A percentile compares a stretch with the other conserved stretches of the same genome.
Conservation (phyloP, 2,797 vertebrate genomes). For the Meriones psammophilus region DNA sequence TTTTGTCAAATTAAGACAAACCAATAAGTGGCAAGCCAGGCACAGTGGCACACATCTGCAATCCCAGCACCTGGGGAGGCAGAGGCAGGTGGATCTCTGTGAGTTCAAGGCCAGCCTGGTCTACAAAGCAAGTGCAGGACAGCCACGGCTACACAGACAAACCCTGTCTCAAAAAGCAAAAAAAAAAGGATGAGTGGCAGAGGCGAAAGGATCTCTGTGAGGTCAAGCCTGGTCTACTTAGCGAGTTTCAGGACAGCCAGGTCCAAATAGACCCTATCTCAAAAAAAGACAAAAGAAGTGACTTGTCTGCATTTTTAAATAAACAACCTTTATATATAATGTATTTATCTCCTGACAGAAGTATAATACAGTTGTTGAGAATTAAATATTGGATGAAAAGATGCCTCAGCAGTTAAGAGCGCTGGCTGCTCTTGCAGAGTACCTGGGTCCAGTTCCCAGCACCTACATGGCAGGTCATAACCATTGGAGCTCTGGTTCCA, state of each 20-base stretch:
- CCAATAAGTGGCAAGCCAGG: too few relatives aligned
- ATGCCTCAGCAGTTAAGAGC: not conserved
- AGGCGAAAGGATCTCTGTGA: too few relatives aligned
- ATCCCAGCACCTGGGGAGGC: too few relatives aligned
- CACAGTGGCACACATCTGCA: too few relatives aligned
- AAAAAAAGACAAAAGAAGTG: not conserved
- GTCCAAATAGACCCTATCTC: not conserved
- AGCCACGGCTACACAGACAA: too few relatives aligned
- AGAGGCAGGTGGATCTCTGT: too few relatives aligned
- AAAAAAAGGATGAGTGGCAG: not conserved
- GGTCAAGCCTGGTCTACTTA: not conserved
- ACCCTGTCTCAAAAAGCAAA: too few relatives aligned
- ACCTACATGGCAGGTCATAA: not conserved
- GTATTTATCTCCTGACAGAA: not conserved
- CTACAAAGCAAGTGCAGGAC: too few relatives aligned
- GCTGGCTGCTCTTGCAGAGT: not conserved
- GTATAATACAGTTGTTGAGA: not conserved
- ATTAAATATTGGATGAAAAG: not conserved
- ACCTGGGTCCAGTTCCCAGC: not conserved
- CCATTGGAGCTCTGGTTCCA: not conserved
- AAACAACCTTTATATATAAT: conserved; percentile 23
- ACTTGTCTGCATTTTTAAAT: not conserved
- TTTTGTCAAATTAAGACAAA: conserved; percentile 32
- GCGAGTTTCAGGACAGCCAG: not conserved
- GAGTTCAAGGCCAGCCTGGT: too few relatives aligned